A percentile compares a stretch with the other conserved stretches of the same genome.
These are phyloP conservation scores for Thripadectes ignobilis DNA, from an alignment of 2,797 vertebrate species.

Conservation along the genomic window DNA sequence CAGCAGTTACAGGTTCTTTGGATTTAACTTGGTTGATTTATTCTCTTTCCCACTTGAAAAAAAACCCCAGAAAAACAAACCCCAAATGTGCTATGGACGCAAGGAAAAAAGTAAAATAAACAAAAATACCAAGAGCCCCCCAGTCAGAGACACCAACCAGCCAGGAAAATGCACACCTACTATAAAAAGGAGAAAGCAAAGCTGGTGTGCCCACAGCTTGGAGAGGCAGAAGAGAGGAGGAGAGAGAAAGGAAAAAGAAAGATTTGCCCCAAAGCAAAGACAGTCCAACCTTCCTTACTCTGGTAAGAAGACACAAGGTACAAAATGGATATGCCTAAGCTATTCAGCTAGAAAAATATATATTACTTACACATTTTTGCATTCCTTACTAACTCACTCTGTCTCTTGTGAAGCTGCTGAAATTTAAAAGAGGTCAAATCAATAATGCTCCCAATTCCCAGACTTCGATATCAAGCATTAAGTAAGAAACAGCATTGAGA, in stretches of 20 bases:
- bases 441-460: slow-evolving; percentile 57
- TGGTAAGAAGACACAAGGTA: slow-evolving; percentile 57
- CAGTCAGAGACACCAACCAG: slow-evolving; percentile 76
- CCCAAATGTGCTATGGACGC: neutral
- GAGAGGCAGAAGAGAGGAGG: slow-evolving; percentile 41
- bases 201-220: slow-evolving; percentile 72
- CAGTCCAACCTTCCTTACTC: slow-evolving; percentile 63
- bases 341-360: slow-evolving; percentile 64
- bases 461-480: slow-evolving; percentile 24
- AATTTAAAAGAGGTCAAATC: slow-evolving; percentile 75
- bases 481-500: slow-evolving; percentile 31
- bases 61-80: neutral
- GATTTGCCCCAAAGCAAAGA: slow-evolving; percentile 73
- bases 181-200: slow-evolving; percentile 49
- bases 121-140: slow-evolving; percentile 7
- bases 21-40: neutral
- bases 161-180: slow-evolving; percentile 76
- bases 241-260: slow-evolving; percentile 44
- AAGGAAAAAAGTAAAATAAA: neutral
- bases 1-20: neutral
- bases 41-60: neutral
- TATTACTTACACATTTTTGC: slow-evolving; percentile 63
- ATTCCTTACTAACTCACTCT: slow-evolving; percentile 74
- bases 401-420: slow-evolving; percentile 71
- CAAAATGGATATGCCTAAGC: slow-evolving; percentile 54